Evolutionary conservation across 2,797 vertebrate genomes (phyloP), one percentile per base, ranked within the genome.

Genomic region (Myripristis murdjan): DNA sequence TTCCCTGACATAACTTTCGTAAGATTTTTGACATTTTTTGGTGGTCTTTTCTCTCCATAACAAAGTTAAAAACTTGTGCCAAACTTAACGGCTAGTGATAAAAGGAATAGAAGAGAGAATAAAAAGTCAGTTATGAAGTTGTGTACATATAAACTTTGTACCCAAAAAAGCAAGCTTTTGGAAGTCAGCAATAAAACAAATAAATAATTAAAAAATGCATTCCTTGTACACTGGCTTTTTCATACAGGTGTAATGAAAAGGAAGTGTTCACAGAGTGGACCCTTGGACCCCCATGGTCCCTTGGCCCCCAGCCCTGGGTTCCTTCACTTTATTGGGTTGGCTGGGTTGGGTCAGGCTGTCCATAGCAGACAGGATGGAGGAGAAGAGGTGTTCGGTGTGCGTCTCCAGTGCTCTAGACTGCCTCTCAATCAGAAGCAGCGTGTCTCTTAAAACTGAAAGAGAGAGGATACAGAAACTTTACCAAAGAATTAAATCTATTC

Each of bases 401-500:
- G 58, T 89, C 68, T 97, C 96, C 22, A 98, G 91, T 53, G 87
- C 90, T 6, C 73, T 84, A 0, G 96, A 94, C 87, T 97, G 96
- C 16, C 83, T 93, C 2, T 95, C 92, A 2, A 99, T 96, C 83
- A 97, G 80, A 56, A 76, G 71, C 62, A 98, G 90, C 0, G 94
- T 91, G 52, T 97, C 96, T 73, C 93, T 94, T 81, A 99, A 88
- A 86, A 95, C 98, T 99, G 86, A 1, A 70, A 26, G 75, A 5
- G 10, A 57, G 5, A 7, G 67, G 65, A 20, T 54, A 56, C 2
- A 39, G 6, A 35, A 2, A n/a, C n/a, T n/a, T n/a, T n/a, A n/a
- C n/a, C n/a, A n/a, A n/a, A n/a, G n/a, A n/a, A n/a, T n/a, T n/a
- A n/a, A n/a, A n/a, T n/a, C n/a, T n/a, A n/a, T n/a, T n/a, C n/a